A percentile compares a stretch with the other conserved stretches of the same genome.
These are phyloP conservation scores for Meda fulgida DNA, from an alignment of 2,797 vertebrate genomes.

Conservation along the genomic window DNA sequence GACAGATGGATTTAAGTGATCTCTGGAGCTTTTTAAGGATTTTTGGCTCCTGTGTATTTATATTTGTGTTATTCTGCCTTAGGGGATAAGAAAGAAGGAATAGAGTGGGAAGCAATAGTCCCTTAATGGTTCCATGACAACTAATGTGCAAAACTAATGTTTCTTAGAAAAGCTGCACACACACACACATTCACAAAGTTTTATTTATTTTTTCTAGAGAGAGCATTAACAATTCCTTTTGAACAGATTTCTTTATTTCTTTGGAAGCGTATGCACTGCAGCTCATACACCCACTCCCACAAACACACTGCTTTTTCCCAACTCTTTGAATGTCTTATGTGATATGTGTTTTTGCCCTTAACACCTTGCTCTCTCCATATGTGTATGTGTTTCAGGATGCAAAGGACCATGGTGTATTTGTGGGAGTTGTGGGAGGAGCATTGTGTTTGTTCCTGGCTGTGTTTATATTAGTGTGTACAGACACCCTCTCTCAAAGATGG, in stretches of 20 bases:
- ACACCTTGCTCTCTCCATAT: conserved; percentile 18
- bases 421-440: conserved; percentile 80
- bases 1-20: background rate
- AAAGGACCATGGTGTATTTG: conserved; percentile 75
- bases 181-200: background rate
- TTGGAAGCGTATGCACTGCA: background rate
- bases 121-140: conserved; percentile 69
- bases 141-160: conserved; percentile 62
- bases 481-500: conserved; percentile 85
- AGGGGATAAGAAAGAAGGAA: background rate
- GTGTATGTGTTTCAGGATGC: conserved; percentile 68
- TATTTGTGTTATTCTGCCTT: conserved; percentile 6
- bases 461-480: conserved; percentile 85
- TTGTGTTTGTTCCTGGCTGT: conserved; percentile 84
- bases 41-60: background rate
- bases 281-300: background rate
- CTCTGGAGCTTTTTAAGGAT: background rate
- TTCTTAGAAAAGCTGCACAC: conserved; percentile 16
- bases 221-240: background rate
- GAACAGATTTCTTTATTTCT: background rate
- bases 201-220: background rate
- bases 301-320: background rate
- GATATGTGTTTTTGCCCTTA: background rate
- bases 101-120: conserved; percentile 9
- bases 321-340: conserved; percentile 10